phyloP scores from a whole-genome alignment of 92 coral and sea anemone species.

The Parazoanthus swiftii region DNA sequence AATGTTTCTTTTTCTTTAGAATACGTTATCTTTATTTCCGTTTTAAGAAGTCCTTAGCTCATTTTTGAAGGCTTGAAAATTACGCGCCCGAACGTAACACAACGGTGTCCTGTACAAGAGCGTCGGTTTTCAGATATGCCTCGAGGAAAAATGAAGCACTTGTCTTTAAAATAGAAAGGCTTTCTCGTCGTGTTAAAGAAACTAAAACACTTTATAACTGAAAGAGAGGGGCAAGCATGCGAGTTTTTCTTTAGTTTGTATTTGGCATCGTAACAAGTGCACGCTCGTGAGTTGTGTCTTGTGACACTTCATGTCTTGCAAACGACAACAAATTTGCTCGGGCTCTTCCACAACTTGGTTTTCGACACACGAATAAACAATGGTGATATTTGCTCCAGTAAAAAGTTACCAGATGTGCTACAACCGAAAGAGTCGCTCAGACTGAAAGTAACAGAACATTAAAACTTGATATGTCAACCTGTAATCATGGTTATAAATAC shows the following conservation, averaged over 20 bases:
- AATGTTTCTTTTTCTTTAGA: neutral
- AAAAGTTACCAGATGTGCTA: neutral
- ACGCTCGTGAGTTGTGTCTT: neutral
- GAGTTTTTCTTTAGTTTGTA: neutral
- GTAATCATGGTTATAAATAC: neutral
- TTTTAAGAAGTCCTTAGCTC: neutral
- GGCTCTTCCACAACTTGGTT: constrained; percentile 1
- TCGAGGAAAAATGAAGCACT: constrained; percentile 12
- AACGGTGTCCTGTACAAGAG: constrained; percentile 36
- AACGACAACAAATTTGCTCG: constrained; percentile 4
- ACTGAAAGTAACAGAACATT: neutral
- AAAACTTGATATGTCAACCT: neutral
- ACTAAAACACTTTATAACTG: neutral
- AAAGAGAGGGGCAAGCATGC: neutral
- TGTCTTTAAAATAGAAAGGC: neutral
- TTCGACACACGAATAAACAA: neutral
- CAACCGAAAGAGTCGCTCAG: neutral
- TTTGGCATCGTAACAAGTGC: neutral
- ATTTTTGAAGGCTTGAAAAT: constrained; percentile 15
- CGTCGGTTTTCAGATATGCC: constrained; percentile 24
- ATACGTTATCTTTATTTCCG: neutral
- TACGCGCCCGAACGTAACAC: constrained; percentile 47
- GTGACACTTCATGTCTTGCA: neutral
- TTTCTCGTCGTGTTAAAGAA: neutral
- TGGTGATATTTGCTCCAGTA: neutral